Conservation (phyloP, 2,113 vertebrate species). For the Brachirus orientalis region DNA sequence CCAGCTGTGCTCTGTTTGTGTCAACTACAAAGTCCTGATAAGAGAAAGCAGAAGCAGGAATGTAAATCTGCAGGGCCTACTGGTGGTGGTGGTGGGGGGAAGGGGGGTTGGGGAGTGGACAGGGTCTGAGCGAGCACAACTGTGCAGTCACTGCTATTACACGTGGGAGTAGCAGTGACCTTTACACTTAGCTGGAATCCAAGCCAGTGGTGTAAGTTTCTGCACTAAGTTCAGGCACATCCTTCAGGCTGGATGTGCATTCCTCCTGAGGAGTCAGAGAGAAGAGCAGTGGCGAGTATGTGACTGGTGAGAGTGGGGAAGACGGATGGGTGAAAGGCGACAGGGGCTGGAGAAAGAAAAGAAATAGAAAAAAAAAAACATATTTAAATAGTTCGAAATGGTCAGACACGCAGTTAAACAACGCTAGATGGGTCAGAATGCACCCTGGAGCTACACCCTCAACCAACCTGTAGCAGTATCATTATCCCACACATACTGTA, state of each 20-base stretch:
- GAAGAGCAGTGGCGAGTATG: conserved; percentile 8
- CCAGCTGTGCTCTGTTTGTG: conserved; percentile 40
- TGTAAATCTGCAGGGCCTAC: conserved; percentile 57
- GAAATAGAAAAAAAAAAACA: conserved; percentile 48
- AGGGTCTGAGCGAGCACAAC: conserved; percentile 13
- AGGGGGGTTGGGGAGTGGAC: conserved; percentile 16
- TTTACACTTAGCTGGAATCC: conserved; percentile 51
- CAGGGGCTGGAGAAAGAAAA: neutral
- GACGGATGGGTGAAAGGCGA: neutral
- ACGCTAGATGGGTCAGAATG: conserved; percentile 29
- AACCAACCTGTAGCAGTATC: no score
- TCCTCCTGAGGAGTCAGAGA: conserved; percentile 47
- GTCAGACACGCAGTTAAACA: conserved; percentile 13
- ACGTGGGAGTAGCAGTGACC: conserved; percentile 64
- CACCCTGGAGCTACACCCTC: conserved; percentile 11
- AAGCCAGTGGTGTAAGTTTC: conserved; percentile 49
- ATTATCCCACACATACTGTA: no score
- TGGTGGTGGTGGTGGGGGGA: no score
- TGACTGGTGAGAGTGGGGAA: conserved; percentile 9
- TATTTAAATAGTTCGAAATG: conserved; percentile 17
- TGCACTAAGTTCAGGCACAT: conserved; percentile 42
- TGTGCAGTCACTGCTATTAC: conserved; percentile 7
- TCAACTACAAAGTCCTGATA: conserved; percentile 56
- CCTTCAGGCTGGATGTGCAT: conserved; percentile 51
- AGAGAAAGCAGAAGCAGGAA: conserved; percentile 67